Conservation (phyloP, 1,140 invertebrate genomes). For the Harpegnathos saltator region DNA sequence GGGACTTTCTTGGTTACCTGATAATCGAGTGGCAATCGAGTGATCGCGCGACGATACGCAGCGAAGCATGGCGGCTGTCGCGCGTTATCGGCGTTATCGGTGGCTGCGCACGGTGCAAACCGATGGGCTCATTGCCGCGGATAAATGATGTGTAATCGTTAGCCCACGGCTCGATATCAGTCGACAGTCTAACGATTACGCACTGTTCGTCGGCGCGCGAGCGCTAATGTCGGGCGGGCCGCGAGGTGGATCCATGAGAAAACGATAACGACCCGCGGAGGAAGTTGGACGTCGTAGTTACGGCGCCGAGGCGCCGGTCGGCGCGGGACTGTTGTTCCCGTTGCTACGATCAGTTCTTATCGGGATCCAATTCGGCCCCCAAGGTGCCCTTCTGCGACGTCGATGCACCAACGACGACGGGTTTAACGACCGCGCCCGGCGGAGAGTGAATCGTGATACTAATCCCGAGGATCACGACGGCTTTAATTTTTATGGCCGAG, state of each 20-base stretch:
- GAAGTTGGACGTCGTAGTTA: conserved; percentile 13
- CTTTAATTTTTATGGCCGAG: no score
- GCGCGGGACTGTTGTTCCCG: not conserved
- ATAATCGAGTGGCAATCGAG: conserved; percentile 53
- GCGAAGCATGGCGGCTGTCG: conserved; percentile 25
- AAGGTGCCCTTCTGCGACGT: not conserved
- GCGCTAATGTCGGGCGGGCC: conserved; percentile 13
- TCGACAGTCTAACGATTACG: conserved; percentile 51
- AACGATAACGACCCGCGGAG: conserved; percentile 11
- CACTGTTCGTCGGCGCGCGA: conserved; percentile 21
- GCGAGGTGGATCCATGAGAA: not conserved
- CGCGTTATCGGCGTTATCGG: conserved; percentile 43
- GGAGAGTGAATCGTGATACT: no score
- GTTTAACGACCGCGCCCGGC: no score
- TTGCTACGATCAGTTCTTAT: not conserved
- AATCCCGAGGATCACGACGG: no score
- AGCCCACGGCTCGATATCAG: conserved; percentile 48
- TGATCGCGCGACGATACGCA: conserved; percentile 45
- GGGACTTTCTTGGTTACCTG: no score
- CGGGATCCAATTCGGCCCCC: not conserved
- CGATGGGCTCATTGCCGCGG: conserved; percentile 36
- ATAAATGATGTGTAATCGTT: conserved; percentile 60
- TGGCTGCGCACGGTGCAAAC: conserved; percentile 21
- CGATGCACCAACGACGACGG: no score
- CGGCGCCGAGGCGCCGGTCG: not conserved